phyloP scores from a whole-genome alignment of 2,113 vertebrate genomes.

The Catharus fuscescens region DNA sequence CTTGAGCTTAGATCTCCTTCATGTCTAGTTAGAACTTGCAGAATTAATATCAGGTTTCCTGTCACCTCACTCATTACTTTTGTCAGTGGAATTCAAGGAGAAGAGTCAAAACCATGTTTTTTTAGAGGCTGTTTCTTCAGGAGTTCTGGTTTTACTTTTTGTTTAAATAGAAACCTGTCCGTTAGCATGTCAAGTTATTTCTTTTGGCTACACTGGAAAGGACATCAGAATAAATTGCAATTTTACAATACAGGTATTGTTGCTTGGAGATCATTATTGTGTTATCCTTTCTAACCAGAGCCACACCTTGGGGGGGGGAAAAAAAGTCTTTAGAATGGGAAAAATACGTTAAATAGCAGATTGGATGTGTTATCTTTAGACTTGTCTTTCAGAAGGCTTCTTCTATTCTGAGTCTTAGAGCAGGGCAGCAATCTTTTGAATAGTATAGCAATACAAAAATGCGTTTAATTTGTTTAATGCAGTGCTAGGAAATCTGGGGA shows the following conservation, averaged over 20 bases:
- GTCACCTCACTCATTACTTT: slow-evolving; percentile 54
- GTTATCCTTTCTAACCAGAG: neutral
- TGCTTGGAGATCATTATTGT: slow-evolving; percentile 28
- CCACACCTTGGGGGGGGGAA: neutral
- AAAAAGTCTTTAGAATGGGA: neutral
- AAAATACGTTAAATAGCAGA: neutral
- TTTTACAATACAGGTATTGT: slow-evolving; percentile 50
- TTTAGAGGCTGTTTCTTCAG: slow-evolving; percentile 52
- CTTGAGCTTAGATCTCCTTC: slow-evolving; percentile 32
- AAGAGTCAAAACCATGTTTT: slow-evolving; percentile 34
- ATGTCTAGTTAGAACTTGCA: slow-evolving; percentile 56
- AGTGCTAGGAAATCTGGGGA: neutral
- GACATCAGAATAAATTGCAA: slow-evolving; percentile 50
- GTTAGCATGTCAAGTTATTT: slow-evolving; percentile 44
- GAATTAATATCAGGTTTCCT: slow-evolving; percentile 58
- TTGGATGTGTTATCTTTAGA: neutral
- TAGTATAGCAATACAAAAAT: neutral
- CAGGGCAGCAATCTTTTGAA: neutral
- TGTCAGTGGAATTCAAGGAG: slow-evolving; percentile 53
- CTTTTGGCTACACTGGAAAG: slow-evolving; percentile 37
- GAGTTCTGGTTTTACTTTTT: neutral
- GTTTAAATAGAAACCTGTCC: slow-evolving; percentile 42
- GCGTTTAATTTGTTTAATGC: slow-evolving; percentile 16
- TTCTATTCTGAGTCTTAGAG: neutral
- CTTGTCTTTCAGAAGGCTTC: neutral